A percentile compares a stretch with the other conserved stretches of the same genome.
Conservation (phyloP, 2,888 invertebrate species). For the Himalopsyche anomala region DNA sequence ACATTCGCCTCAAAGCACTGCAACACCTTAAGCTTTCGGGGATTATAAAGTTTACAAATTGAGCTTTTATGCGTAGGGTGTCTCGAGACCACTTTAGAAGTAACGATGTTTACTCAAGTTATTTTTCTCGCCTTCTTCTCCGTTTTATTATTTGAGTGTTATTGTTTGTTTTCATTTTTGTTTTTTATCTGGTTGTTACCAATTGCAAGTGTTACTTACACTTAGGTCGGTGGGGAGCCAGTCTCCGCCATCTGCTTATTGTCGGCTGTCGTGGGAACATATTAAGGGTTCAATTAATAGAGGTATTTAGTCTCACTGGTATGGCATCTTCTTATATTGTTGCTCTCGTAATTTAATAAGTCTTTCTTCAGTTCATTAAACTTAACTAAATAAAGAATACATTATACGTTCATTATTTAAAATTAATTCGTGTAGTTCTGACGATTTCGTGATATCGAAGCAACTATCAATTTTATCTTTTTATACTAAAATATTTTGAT, state of each 20-base stretch:
- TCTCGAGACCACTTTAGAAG: slow-evolving; percentile 62
- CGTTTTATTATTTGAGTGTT: slow-evolving; percentile 56
- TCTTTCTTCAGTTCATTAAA: no score
- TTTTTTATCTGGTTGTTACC: slow-evolving; percentile 54
- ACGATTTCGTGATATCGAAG: no score
- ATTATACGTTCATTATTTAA: no score
- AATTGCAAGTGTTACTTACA: slow-evolving; percentile 55
- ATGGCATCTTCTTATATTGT: neutral
- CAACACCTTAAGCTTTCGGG: slow-evolving; percentile 61
- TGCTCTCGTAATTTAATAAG: no score
- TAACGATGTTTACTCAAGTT: slow-evolving; percentile 61
- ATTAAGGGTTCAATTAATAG: slow-evolving; percentile 15
- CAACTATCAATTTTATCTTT: no score
- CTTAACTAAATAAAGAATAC: no score
- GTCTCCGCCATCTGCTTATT: slow-evolving; percentile 43
- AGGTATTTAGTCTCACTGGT: neutral
- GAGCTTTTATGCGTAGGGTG: slow-evolving; percentile 62
- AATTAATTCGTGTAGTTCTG: no score
- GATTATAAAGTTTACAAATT: slow-evolving; percentile 65
- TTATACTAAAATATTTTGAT: no score
- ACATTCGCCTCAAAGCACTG: slow-evolving; percentile 54
- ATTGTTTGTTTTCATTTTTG: slow-evolving; percentile 55
- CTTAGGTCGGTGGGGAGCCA: slow-evolving; percentile 12
- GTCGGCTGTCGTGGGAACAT: slow-evolving; percentile 47
- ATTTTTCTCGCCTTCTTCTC: slow-evolving; percentile 55